Conservation (phyloP, 2,797 vertebrate genomes). For the Coranthus polyacanthus region DNA sequence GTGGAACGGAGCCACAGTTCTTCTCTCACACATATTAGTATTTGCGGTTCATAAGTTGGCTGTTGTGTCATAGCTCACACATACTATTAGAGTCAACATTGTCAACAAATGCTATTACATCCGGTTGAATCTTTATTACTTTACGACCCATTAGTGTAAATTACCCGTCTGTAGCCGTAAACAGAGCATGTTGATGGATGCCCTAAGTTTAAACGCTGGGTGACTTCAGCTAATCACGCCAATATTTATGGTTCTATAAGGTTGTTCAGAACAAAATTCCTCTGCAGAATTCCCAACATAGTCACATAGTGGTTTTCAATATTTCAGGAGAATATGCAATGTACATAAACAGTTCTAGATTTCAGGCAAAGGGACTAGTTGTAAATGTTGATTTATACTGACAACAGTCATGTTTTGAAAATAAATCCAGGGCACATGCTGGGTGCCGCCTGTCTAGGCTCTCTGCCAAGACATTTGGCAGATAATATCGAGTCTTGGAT, state of each 20-base stretch:
- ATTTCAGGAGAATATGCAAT: too few species aligned
- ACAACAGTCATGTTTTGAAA: constrained; percentile 25
- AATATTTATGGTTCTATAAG: background rate
- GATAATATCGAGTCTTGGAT: constrained; percentile 4
- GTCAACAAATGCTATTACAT: background rate
- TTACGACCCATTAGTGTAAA: background rate
- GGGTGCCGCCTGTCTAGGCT: constrained; percentile 16
- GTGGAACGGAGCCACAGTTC: background rate
- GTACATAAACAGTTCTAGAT: background rate
- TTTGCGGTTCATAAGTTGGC: background rate
- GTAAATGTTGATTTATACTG: constrained; percentile 5
- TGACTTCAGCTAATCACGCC: background rate
- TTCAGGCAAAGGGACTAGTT: background rate
- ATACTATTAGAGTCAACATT: background rate
- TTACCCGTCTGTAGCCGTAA: too few species aligned
- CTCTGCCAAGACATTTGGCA: constrained; percentile 21
- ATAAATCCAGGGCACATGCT: background rate
- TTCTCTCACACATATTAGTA: background rate
- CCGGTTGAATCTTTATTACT: background rate
- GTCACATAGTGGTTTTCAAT: too few species aligned
- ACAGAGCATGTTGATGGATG: background rate
- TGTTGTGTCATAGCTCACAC: background rate
- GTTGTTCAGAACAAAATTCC: too few species aligned
- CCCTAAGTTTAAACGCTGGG: background rate
- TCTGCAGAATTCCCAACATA: too few species aligned